Evolutionary conservation across 2,888 invertebrate genomes (phyloP).

Genomic region (Stenodema calcarata): DNA sequence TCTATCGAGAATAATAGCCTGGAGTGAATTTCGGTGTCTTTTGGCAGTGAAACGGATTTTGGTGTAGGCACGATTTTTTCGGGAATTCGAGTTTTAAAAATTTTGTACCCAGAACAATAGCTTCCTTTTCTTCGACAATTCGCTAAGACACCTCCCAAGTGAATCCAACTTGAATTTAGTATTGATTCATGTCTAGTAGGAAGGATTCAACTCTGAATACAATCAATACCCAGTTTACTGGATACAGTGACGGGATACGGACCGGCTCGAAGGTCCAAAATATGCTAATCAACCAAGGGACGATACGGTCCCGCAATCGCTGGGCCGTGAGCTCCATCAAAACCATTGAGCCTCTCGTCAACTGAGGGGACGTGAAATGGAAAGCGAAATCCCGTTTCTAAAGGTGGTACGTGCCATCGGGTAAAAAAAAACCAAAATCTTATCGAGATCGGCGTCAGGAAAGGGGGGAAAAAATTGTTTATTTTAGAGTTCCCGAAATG

Average conservation of each 20-base stretch:
- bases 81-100: no score
- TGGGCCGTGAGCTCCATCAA: neutral
- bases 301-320: neutral
- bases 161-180: no score
- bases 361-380: neutral
- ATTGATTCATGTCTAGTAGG: no score
- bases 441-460: neutral
- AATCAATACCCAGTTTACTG: no score
- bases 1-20: no score
- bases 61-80: no score
- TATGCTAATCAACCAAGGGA: neutral
- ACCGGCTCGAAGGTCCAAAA: neutral
- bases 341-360: neutral
- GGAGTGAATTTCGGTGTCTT: no score
- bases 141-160: no score
- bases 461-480: neutral
- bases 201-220: no score
- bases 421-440: neutral
- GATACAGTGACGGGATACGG: neutral
- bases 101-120: no score
- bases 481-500: neutral
- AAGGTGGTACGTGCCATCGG: neutral
- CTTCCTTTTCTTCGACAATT: no score
- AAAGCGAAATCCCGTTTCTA: neutral
- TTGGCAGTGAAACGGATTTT: no score